These are phyloP conservation scores for Spisula solida DNA, from an alignment of 2,888 invertebrate genomes.

Conservation along the genomic window DNA sequence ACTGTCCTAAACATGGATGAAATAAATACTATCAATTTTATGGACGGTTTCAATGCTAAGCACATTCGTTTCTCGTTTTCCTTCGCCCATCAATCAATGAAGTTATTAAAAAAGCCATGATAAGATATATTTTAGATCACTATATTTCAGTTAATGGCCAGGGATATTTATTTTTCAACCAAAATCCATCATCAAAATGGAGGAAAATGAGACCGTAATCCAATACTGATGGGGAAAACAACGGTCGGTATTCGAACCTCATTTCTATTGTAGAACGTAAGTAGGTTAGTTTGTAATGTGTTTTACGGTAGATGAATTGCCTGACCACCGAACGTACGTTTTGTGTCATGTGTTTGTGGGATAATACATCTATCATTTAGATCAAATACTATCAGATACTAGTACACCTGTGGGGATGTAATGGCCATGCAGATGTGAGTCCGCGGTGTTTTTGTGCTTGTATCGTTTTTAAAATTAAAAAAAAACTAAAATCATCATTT, in stretches of 20 bases:
- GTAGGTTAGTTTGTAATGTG: background rate
- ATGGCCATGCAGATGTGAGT: no score
- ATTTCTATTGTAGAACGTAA: background rate
- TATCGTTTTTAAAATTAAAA: no score
- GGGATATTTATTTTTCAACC: background rate
- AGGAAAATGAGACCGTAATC: background rate
- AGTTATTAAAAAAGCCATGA: constrained; percentile 16
- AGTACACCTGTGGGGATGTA: no score
- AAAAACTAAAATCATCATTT: no score
- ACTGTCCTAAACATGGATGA: background rate
- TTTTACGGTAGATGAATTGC: background rate
- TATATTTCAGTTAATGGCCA: background rate
- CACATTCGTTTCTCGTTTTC: constrained; percentile 25
- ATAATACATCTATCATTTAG: no score
- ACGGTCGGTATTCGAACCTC: background rate
- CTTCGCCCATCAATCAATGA: background rate
- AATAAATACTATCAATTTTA: constrained; percentile 23
- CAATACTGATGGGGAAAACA: background rate
- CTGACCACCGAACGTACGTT: background rate
- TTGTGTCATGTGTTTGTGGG: background rate
- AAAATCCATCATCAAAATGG: background rate
- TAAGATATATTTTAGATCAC: constrained; percentile 22
- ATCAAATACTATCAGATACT: no score
- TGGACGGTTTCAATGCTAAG: background rate
- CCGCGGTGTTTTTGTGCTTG: no score